Percentiles rank a stretch among this genome's conserved stretches.
phyloP scores from a whole-genome alignment of 2,113 vertebrate genomes.

The Machaerirhynchus nigripectus region DNA sequence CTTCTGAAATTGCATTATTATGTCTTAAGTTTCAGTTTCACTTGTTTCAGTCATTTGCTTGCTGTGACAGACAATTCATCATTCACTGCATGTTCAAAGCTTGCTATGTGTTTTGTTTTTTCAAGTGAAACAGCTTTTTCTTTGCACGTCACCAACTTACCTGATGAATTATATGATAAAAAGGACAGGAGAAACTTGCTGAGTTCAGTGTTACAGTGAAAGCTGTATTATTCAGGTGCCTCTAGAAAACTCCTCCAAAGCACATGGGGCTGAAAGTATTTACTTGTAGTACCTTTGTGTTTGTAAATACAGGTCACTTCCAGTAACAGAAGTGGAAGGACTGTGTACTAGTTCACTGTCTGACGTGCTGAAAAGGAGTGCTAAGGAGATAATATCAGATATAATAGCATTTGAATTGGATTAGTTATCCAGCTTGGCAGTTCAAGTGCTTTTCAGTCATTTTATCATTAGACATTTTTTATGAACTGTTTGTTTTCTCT shows the following conservation, averaged over 20 bases:
- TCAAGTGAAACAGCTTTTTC: slow-evolving; percentile 2
- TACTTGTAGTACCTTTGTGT: neutral
- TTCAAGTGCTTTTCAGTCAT: neutral
- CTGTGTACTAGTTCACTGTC: neutral
- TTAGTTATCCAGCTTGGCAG: neutral
- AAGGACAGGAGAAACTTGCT: slow-evolving; percentile 4
- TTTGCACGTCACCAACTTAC: slow-evolving; percentile 30
- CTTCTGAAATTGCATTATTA: slow-evolving; percentile 48
- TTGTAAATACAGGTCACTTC: neutral
- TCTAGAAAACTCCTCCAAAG: neutral
- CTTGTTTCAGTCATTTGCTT: slow-evolving; percentile 57
- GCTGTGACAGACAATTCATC: slow-evolving; percentile 46
- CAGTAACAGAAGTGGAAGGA: neutral
- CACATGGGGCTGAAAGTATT: neutral
- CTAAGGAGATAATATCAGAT: neutral
- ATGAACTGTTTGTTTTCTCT: neutral
- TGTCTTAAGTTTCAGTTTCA: slow-evolving; percentile 67
- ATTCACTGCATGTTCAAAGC: slow-evolving; percentile 65
- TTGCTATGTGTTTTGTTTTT: slow-evolving; percentile 36
- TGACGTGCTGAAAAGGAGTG: neutral
- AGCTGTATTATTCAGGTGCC: slow-evolving; percentile 29
- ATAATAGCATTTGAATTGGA: neutral
- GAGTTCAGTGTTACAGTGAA: neutral
- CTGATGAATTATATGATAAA: neutral
- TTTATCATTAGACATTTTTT: neutral